Evolutionary conservation across 2,113 vertebrate species (phyloP).

Genomic region (Bufo bufo): DNA sequence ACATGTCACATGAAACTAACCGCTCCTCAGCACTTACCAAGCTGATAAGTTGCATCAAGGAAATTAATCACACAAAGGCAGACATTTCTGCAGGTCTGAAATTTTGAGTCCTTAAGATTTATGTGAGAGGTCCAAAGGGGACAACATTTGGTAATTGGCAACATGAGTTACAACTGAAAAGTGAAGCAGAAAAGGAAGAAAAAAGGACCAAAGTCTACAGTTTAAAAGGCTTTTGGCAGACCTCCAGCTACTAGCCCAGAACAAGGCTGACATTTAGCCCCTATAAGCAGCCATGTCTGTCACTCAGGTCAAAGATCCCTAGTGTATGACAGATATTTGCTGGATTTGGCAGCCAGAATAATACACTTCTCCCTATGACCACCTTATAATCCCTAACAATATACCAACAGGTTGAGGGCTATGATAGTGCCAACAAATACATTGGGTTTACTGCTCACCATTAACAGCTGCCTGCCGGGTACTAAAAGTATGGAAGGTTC

Average conservation of each 20-base stretch:
- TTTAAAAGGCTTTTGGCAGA: slow-evolving; percentile 65
- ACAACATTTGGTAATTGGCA: slow-evolving; percentile 66
- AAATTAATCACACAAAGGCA: slow-evolving; percentile 60
- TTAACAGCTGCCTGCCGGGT: background rate
- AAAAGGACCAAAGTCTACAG: slow-evolving; percentile 62
- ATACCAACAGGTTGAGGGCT: slow-evolving; percentile 28
- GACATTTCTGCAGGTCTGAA: slow-evolving; percentile 60
- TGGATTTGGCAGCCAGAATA: slow-evolving; percentile 31
- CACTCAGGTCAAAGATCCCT: slow-evolving; percentile 67
- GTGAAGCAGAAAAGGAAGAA: slow-evolving; percentile 62
- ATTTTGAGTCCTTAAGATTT: slow-evolving; percentile 63
- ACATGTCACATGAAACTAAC: slow-evolving; percentile 60
- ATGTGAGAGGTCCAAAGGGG: slow-evolving; percentile 63
- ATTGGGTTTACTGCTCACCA: background rate
- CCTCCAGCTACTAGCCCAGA: slow-evolving; percentile 66
- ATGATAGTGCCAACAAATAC: background rate
- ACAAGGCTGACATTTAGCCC: slow-evolving; percentile 72
- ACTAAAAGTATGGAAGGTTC: slow-evolving; percentile 43
- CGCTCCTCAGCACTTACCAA: slow-evolving; percentile 32
- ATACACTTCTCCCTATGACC: background rate
- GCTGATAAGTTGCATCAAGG: slow-evolving; percentile 61
- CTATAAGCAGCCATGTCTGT: slow-evolving; percentile 64
- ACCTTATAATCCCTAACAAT: slow-evolving; percentile 34
- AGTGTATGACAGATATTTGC: slow-evolving; percentile 57
- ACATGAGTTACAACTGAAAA: slow-evolving; percentile 61